Evolutionary conservation across 2,888 invertebrate genomes (phyloP).

Genomic region (Lithophane leautieri): DNA sequence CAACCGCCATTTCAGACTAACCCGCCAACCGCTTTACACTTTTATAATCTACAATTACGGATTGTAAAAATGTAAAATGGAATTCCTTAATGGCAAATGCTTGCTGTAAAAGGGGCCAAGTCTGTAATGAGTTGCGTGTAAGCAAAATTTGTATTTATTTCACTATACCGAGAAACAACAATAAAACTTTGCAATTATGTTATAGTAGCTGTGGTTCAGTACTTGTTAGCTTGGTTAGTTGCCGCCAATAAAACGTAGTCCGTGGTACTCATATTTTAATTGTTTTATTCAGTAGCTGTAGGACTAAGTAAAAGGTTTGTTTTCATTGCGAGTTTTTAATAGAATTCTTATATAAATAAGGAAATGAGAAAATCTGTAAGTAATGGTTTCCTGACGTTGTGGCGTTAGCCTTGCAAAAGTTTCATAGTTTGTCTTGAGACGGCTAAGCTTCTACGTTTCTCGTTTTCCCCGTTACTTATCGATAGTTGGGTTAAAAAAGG

Average conservation of each 20-base stretch:
- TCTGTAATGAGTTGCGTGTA: constrained; percentile 80
- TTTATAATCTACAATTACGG: constrained; percentile 89
- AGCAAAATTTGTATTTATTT: constrained; percentile 81
- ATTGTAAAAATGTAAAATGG: constrained; percentile 89
- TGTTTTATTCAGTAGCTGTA: constrained; percentile 56
- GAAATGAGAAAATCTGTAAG: background rate
- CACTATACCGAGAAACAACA: constrained; percentile 79
- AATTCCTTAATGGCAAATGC: constrained; percentile 81
- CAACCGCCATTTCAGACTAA: constrained; percentile 30
- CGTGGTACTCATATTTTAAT: constrained; percentile 49
- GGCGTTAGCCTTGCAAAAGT: background rate
- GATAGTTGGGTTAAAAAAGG: background rate
- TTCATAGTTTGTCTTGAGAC: too few species aligned
- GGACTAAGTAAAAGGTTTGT: constrained; percentile 13
- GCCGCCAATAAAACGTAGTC: constrained; percentile 57
- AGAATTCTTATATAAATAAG: background rate
- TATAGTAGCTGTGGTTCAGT: constrained; percentile 67
- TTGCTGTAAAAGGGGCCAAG: constrained; percentile 79
- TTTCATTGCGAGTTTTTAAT: constrained; percentile 6
- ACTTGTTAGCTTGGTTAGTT: constrained; percentile 61
- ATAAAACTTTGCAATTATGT: constrained; percentile 82
- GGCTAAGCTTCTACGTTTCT: too few species aligned
- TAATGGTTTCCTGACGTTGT: background rate
- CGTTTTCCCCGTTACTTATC: background rate
- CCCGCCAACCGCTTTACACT: constrained; percentile 76